Evolutionary conservation across 2,888 invertebrate species (phyloP), one percentile per base, ranked within the genome.

Genomic region (Mesorhabditis sp.): DNA sequence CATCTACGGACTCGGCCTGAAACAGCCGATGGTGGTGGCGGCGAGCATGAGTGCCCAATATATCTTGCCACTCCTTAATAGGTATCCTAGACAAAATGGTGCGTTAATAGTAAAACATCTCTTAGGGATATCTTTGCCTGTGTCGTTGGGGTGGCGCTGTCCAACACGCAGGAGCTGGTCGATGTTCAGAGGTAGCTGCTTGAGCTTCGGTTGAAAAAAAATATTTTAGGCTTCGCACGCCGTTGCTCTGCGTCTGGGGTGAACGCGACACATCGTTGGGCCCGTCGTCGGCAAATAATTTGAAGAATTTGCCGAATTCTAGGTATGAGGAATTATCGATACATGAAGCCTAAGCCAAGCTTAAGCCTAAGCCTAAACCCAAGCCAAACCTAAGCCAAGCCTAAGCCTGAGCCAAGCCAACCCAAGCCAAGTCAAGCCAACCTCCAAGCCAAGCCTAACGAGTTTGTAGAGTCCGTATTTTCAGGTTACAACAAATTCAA

Each of bases 21-120:
- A 76, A 67, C 74, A 76, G 64, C 74, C 74, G 10, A 73, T 78
- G 74, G 61, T 80, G 7, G 74, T 80, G 5, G 74, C 72, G n/a
- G 76, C 77, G 15, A 76, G 76, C 43, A 80, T 80, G 80, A 66
- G 77, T 10, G 71, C 78, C 15, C 80, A 78, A 58, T 80, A 78
- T 67, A 70, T 80, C 2, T 64, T 80, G 2, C 80, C 78, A 4
- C 67, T 78, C 45, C 72, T 78, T 70, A 70, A 70, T 3, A 72
- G 70, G 0, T 72, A 68, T 15, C 43, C 2, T 28, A 28, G 28
- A 28, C 28, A 1, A 28, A 28, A 28, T 28, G 1, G 28, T 1
- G 28, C 28, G 28, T 28, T 28, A 28, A 28, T 28, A 28, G 28
- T 28, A 28, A 28, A 28, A 45, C 41, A 5, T 50, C n/a, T 28